Conservation (phyloP, 2,797 vertebrate genomes). For the Pseudochirops cupreus region DNA sequence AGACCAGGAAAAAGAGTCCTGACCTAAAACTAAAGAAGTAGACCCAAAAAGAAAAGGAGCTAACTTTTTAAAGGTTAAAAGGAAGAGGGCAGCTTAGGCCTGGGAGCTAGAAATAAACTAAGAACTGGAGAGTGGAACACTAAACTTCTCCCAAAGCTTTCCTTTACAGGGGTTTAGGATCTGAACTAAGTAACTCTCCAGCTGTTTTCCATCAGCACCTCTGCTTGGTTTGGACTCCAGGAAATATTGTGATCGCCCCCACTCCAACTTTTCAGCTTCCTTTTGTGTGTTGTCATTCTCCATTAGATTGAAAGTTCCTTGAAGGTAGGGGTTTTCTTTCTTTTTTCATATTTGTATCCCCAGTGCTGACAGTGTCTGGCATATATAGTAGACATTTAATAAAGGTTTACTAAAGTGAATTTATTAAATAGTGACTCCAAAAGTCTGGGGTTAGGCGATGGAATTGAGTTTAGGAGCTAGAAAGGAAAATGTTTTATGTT, state of each 20-base stretch:
- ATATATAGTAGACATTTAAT: not conserved
- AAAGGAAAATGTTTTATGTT: not conserved
- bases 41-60: not conserved
- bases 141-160: not conserved
- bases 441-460: not conserved
- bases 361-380: not conserved
- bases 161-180: not conserved
- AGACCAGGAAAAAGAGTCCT: not conserved
- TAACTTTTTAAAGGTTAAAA: not conserved
- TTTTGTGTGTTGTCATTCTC: not conserved
- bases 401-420: not conserved
- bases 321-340: not conserved
- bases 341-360: not conserved
- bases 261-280: not conserved
- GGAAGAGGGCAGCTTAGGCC: not conserved
- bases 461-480: not conserved
- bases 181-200: not conserved
- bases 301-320: not conserved
- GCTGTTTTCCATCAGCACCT: not conserved
- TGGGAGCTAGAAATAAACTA: not conserved
- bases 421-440: not conserved
- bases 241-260: not conserved
- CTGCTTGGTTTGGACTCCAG: not conserved
- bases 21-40: not conserved
- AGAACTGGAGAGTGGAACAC: not conserved